phyloP scores from a whole-genome alignment of 2,797 vertebrate species.

The Pseudomugil tenellus region DNA sequence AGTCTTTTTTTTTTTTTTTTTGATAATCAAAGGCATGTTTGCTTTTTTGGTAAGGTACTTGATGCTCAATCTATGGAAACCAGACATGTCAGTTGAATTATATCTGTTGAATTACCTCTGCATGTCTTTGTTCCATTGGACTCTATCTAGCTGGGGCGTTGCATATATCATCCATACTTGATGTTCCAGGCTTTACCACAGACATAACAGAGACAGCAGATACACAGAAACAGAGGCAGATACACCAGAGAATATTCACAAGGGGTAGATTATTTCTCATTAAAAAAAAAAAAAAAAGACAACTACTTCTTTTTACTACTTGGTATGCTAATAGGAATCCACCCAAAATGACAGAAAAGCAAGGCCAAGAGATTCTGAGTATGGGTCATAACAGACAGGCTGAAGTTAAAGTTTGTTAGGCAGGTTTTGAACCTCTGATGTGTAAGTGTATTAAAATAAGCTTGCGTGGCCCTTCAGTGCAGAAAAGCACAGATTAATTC shows the following conservation, averaged over 20 bases:
- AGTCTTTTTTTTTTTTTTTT: too few relatives aligned
- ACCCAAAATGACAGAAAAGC: too few relatives aligned
- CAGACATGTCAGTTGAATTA: not conserved
- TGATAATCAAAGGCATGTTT: not conserved
- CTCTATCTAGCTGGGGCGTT: not conserved
- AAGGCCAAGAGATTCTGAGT: too few relatives aligned
- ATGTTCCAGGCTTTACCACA: not conserved
- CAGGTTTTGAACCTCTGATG: not conserved
- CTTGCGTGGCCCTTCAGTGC: not conserved
- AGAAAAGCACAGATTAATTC: conserved; percentile 30
- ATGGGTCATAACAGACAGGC: conserved; percentile 30
- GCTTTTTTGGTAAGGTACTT: not conserved
- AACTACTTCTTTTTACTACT: too few relatives aligned
- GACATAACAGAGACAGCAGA: not conserved
- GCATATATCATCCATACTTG: not conserved
- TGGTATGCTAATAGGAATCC: too few relatives aligned
- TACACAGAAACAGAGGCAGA: not conserved
- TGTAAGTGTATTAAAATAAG: not conserved
- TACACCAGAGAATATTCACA: not conserved
- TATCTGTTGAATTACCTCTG: not conserved
- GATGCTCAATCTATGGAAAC: too few relatives aligned
- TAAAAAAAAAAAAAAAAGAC: not conserved
- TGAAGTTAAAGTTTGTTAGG: not conserved
- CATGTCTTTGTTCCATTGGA: not conserved
- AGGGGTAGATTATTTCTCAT: not conserved